Base-by-base conservation (phyloP, 1,140 invertebrate species). In the Augochlora pura region DNA sequence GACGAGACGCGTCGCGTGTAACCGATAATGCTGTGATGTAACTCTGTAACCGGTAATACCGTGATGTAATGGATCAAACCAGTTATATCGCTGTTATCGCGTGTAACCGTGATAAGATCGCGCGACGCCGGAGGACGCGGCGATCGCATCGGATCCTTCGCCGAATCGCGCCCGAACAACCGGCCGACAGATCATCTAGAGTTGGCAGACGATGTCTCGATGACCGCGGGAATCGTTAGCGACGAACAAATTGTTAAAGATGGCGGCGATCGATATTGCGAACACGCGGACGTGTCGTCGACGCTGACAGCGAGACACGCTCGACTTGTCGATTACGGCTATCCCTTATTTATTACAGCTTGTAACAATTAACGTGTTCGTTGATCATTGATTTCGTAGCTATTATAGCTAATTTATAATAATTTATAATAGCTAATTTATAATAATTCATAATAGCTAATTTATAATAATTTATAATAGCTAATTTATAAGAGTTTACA, bases 11-110 rank as follows among this genome's bases (percentile, higher is more conserved):
- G 65, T 23, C 42, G 62, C 76, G 46, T 77, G 68, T 77, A 71
- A 77, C 68, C 76, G 75, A 77, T 77, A 77, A 77, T 49, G 42
- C 32, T 10, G 75, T 77, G 76, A 77, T 77, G 76, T 71, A 77
- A 77, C 76, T 32, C 32, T 71, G 32, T 77, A 71, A 71, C 75
- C 67, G 67, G 59, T 71, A 77, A 77, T 27, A 27, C 42, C 68
- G 59, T 77, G 76, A 71, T 71, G 76, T 57, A 64, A 77, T 64
- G 32, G 21, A 63, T 64, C 46, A 69, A 49, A 63, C 67, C 76
- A 77, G 59, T 71, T 77, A 59, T 54, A 54, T 71, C 67, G 59
- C 42, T 77, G 62, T 77, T 77, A 77, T 77, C 76, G 21, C 59
- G 23, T 54, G 68, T 71, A 42, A 23, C 23, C n/a, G 0, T 23